Conservation (phyloP, 2,797 vertebrate species). For the Argya squamiceps region DNA sequence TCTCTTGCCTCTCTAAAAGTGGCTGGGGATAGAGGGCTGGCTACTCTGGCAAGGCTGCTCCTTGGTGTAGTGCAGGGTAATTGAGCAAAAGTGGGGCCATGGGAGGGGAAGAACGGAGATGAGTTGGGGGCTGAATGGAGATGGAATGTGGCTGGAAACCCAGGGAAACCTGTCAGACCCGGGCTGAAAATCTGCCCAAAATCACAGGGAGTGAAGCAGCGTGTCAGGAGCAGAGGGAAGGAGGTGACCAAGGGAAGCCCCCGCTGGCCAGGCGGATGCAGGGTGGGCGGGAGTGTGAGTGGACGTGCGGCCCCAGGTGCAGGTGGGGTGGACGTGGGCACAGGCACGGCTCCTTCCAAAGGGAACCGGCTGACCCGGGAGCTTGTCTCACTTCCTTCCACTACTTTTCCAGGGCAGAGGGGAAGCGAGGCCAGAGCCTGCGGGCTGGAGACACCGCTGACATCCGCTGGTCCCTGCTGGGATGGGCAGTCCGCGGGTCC, state of each 20-base stretch:
- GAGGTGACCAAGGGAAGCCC: accelerated
- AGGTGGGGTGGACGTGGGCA: background rate
- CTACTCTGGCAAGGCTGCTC: background rate
- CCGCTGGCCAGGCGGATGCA: accelerated
- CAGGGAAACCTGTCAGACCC: background rate
- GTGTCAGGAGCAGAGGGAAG: background rate
- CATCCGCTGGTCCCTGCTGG: background rate
- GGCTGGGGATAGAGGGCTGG: background rate
- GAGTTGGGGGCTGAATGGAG: background rate
- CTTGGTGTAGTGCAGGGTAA: background rate
- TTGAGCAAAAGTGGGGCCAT: accelerated
- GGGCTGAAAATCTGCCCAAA: accelerated
- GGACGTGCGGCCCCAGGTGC: background rate
- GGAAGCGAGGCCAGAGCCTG: background rate
- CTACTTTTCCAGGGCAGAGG: background rate
- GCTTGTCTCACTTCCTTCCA: conserved; percentile 39
- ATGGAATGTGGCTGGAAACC: background rate
- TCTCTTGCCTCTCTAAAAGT: background rate
- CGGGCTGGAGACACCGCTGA: background rate
- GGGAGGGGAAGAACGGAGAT: background rate
- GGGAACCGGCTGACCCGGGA: background rate
- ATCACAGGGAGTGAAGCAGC: accelerated
- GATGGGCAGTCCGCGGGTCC: background rate
- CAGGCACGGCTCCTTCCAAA: background rate
- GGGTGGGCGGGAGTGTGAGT: accelerated